phyloP scores from a whole-genome alignment of 2,888 invertebrate species.

The Cosmorhoe ocellata region DNA sequence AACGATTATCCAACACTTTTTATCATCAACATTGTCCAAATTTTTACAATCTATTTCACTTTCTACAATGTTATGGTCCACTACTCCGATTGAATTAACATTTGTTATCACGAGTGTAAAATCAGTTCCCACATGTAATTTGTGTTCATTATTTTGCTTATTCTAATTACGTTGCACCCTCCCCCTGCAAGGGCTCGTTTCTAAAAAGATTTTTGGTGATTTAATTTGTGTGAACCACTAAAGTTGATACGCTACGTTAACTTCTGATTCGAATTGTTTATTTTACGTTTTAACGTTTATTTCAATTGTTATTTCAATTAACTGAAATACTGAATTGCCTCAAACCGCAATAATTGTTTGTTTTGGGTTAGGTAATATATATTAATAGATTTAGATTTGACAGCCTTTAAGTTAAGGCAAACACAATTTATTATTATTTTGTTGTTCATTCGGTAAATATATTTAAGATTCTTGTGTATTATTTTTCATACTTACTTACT shows the following conservation, averaged over 20 bases:
- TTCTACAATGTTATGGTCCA: constrained; percentile 5
- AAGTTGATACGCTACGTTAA: constrained; percentile 52
- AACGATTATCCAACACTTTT: too few species aligned
- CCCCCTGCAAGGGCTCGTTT: constrained; percentile 52
- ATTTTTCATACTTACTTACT: too few species aligned
- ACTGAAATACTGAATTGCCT: neutral
- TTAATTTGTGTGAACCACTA: constrained; percentile 75
- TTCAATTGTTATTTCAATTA: constrained; percentile 13
- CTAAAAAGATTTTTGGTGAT: constrained; percentile 60
- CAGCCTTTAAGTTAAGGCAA: too few species aligned
- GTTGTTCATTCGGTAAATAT: neutral
- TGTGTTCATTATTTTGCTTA: constrained; percentile 68
- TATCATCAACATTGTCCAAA: too few species aligned
- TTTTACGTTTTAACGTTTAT: constrained; percentile 38
- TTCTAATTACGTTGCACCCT: constrained; percentile 67
- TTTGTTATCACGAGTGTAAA: constrained; percentile 44
- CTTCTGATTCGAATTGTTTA: constrained; percentile 51
- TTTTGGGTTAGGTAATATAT: too few species aligned
- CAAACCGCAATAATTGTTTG: too few species aligned
- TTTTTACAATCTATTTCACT: too few species aligned
- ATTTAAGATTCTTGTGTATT: constrained; percentile 20
- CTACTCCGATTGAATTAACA: constrained; percentile 29
- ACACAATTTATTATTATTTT: too few species aligned
- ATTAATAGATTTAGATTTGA: too few species aligned
- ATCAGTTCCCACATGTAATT: constrained; percentile 69